phyloP scores from a whole-genome alignment of 2,888 invertebrate genomes.

The Agrochola lychnidis region DNA sequence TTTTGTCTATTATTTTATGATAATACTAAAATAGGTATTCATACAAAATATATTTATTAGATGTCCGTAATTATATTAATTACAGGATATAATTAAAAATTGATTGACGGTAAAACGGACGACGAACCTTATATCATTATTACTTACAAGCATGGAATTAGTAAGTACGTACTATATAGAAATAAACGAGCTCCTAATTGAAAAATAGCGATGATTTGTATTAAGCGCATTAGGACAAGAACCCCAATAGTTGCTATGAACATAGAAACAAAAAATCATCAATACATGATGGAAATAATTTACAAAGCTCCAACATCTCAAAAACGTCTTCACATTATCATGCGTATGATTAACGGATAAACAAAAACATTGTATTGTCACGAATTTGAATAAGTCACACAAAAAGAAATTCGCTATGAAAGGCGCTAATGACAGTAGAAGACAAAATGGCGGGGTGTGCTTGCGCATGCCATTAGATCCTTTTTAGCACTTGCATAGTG shows the following conservation, averaged over 20 bases:
- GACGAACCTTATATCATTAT: no score
- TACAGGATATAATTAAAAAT: neutral
- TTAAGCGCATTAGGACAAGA: neutral
- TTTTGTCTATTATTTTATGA: no score
- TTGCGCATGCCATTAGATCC: conserved; percentile 85
- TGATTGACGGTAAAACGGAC: neutral
- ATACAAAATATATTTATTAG: neutral
- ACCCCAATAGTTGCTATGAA: neutral
- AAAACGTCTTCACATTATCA: conserved; percentile 49
- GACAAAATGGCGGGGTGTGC: conserved; percentile 85
- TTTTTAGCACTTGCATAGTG: conserved; percentile 86
- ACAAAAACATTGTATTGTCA: conserved; percentile 87
- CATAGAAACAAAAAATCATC: neutral
- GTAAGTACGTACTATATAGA: neutral
- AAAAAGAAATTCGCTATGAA: conserved; percentile 73
- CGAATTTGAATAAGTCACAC: conserved; percentile 81
- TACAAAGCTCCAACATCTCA: conserved; percentile 5
- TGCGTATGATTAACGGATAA: conserved; percentile 77
- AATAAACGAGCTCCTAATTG: neutral
- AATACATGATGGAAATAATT: neutral
- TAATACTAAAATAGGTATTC: neutral
- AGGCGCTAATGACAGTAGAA: conserved; percentile 88
- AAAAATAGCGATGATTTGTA: neutral
- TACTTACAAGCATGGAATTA: neutral
- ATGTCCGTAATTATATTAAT: neutral